A percentile compares a stretch with the other conserved stretches of the same genome.
Evolutionary conservation across 2,888 invertebrate genomes (phyloP).

Genomic region (Spodoptera exigua): DNA sequence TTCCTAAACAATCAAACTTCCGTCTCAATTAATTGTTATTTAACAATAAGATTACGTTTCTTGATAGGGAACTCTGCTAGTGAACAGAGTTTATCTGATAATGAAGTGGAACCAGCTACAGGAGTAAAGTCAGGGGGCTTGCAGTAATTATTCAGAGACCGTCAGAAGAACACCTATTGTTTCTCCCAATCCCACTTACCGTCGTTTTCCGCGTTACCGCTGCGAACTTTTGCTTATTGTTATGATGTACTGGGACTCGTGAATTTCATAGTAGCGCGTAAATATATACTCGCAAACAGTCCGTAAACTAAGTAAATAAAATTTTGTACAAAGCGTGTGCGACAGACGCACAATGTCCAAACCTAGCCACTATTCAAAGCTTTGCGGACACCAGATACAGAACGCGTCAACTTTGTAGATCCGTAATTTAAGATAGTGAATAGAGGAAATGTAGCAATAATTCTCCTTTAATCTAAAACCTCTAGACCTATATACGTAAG

Average conservation of each 20-base stretch:
- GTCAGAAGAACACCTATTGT: constrained; percentile 64
- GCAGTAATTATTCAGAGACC: constrained; percentile 70
- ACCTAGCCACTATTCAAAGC: constrained; percentile 6
- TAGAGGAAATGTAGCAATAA: constrained; percentile 41
- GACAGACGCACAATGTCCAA: constrained; percentile 24
- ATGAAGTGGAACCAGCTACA: constrained; percentile 51
- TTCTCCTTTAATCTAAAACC: constrained; percentile 38
- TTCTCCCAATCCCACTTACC: constrained; percentile 60
- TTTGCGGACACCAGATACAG: constrained; percentile 37
- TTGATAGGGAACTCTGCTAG: constrained; percentile 37
- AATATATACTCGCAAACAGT: constrained; percentile 39
- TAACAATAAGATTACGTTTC: constrained; percentile 40
- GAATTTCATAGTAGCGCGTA: constrained; percentile 47
- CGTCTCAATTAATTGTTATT: constrained; percentile 20
- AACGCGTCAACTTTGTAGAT: constrained; percentile 43
- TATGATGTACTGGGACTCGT: constrained; percentile 23
- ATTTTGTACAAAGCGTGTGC: constrained; percentile 17
- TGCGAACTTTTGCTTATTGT: constrained; percentile 59
- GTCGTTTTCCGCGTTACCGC: constrained; percentile 56
- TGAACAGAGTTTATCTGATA: constrained; percentile 55
- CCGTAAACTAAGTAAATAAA: constrained; percentile 31
- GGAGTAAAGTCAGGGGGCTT: constrained; percentile 49
- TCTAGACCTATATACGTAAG: constrained; percentile 10
- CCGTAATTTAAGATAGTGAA: constrained; percentile 53
- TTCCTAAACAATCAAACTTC: neutral